Base-by-base conservation (phyloP, 1,140 invertebrate species). In the Drosophila setifemur region DNA sequence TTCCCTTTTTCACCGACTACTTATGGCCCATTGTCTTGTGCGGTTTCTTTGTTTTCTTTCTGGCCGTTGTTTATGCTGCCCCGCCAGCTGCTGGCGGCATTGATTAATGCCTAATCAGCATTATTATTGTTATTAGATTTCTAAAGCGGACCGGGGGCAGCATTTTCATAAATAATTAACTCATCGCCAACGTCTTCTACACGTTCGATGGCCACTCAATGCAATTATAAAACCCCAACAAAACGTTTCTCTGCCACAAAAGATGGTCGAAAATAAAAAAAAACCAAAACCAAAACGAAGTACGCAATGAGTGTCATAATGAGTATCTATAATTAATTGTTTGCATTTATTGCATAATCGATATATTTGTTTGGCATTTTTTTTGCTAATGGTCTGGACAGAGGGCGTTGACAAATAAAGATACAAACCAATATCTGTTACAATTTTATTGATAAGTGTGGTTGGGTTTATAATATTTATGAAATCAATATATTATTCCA, bases 21-120 rank as follows among this genome's bases (percentile, higher is more conserved):
- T 19, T 40, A 26, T 8, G 19, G 23, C 18, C 60, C 31, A 63
- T 64, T 64, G 60, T 29, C 60, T 63, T 23, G 40, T 64, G 43
- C 14, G 5, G 12, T 2, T 37, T 14, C 33, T 18, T 16, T 16
- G 33, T 49, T 39, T 28, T 47, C 18, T 28, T 64, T 39, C 33
- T 23, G 43, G 3, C 14, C 1, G 29, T 44, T 26, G 28, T 66
- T 11, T 63, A 25, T 54, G 37, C 23, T 33, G 25, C 35, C 28
- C 54, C 50, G 39, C 23, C 44, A 31, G 16, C 35, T 64, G 54
- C n/a, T n/a, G n/a, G n/a, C n/a, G n/a, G 53, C 72, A 76, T 76
- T 82, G 81, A 86, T 86, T 86, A 87, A 86, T 86, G 75, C 81
- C 73, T 87, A 86, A 86, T 86, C 81, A 86, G 68, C 81, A 81